A percentile compares a stretch with the other conserved stretches of the same genome.
Evolutionary conservation across 2,888 invertebrate genomes (phyloP).

Genomic region (Drosophila subsilvestris): DNA sequence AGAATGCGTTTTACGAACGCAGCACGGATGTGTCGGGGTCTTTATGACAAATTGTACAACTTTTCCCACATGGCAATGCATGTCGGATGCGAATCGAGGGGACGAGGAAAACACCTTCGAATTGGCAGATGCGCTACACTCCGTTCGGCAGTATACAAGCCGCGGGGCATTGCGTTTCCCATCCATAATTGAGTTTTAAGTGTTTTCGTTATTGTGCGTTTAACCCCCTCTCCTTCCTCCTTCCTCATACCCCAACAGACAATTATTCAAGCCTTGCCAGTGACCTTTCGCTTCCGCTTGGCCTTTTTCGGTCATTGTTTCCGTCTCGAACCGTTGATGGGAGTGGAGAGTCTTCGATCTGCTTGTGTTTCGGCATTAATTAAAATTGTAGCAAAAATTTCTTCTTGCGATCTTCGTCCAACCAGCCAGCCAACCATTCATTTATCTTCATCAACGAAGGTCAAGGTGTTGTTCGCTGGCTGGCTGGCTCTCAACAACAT

Average conservation of each 20-base stretch:
- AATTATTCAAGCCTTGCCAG: constrained; percentile 60
- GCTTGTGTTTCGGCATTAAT: constrained; percentile 45
- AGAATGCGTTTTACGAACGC: neutral
- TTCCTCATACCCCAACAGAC: constrained; percentile 16
- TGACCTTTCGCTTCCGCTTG: constrained; percentile 62
- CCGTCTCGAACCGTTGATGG: constrained; percentile 6
- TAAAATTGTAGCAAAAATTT: constrained; percentile 72
- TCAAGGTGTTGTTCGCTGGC: constrained; percentile 43
- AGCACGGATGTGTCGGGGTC: constrained; percentile 1
- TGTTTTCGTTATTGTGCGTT: constrained; percentile 52
- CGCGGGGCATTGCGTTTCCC: constrained; percentile 39
- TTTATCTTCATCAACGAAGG: constrained; percentile 64
- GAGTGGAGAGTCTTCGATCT: neutral
- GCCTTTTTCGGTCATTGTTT: constrained; percentile 34
- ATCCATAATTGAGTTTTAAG: constrained; percentile 70
- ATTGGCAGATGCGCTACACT: constrained; percentile 65
- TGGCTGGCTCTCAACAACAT: constrained; percentile 29
- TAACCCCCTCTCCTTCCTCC: constrained; percentile 4
- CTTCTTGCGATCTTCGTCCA: constrained; percentile 41
- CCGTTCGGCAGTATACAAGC: constrained; percentile 12
- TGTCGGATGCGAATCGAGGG: constrained; percentile 31
- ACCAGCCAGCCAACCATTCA: constrained; percentile 40
- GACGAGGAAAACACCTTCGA: constrained; percentile 51
- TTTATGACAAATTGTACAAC: constrained; percentile 65
- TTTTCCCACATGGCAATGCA: constrained; percentile 36